Percentiles rank a stretch among this genome's conserved stretches.
These are phyloP conservation scores for Pyrrhia umbra DNA, from an alignment of 2,888 invertebrate genomes.

Conservation along the genomic window DNA sequence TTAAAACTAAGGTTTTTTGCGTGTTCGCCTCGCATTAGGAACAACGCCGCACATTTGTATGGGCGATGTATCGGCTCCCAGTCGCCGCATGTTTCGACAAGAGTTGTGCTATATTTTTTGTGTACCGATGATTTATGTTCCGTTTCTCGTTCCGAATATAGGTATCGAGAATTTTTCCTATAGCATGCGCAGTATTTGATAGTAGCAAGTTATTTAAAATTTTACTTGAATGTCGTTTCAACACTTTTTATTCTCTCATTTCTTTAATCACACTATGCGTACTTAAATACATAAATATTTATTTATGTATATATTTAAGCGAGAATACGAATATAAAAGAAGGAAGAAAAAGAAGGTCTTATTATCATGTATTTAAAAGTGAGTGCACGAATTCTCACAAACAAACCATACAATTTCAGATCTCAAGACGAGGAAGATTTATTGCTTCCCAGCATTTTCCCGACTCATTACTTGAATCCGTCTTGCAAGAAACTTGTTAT, in stretches of 20 bases:
- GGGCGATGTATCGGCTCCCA: constrained; percentile 25
- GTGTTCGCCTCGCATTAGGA: neutral
- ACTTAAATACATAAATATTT: too few relatives aligned
- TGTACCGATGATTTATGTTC: constrained; percentile 43
- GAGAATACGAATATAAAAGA: too few relatives aligned
- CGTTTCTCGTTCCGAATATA: constrained; percentile 7
- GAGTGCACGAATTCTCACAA: neutral
- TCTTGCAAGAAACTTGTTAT: constrained; percentile 2
- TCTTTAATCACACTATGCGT: too few relatives aligned
- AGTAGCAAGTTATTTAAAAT: neutral
- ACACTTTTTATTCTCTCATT: neutral
- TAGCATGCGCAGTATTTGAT: neutral
- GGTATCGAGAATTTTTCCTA: constrained; percentile 11
- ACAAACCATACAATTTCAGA: neutral
- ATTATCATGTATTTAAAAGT: neutral
- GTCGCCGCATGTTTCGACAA: constrained; percentile 30
- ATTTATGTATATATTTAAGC: too few relatives aligned
- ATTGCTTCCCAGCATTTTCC: constrained; percentile 3
- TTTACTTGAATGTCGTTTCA: neutral
- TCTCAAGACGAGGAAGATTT: neutral
- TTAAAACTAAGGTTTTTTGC: neutral
- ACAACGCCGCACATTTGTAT: constrained; percentile 38
- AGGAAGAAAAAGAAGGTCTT: neutral
- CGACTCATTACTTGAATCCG: neutral
- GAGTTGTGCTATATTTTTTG: constrained; percentile 24